A percentile compares a stretch with the other conserved stretches of the same genome.
These are phyloP conservation scores for Hypolimnas misippus DNA, from an alignment of 2,888 invertebrate genomes.

Conservation along the genomic window DNA sequence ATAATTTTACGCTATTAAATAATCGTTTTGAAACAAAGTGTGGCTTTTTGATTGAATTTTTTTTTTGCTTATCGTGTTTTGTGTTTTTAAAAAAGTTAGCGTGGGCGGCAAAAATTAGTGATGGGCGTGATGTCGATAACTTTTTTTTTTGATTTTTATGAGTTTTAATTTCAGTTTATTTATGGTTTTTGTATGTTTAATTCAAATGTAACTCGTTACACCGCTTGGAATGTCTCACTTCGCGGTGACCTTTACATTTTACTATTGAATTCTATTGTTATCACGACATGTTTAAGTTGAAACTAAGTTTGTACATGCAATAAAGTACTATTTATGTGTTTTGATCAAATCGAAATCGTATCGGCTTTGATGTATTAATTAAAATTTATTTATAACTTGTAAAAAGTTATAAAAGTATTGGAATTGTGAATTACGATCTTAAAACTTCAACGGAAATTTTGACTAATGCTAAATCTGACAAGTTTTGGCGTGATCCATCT, in stretches of 20 bases:
- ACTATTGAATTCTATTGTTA: conserved; percentile 6
- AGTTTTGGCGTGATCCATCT: too few species aligned
- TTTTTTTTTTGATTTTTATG: neutral
- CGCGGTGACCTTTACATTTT: conserved; percentile 6
- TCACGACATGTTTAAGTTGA: neutral
- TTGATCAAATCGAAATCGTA: too few species aligned
- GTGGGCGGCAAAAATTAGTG: conserved; percentile 54
- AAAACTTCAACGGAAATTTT: too few species aligned
- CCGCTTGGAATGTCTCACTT: conserved; percentile 5
- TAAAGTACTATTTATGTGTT: neutral
- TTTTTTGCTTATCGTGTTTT: neutral
- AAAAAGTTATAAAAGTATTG: too few species aligned
- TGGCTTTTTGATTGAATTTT: neutral
- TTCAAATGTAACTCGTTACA: neutral
- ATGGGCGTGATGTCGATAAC: conserved; percentile 42
- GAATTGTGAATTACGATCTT: too few species aligned
- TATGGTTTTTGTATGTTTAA: neutral
- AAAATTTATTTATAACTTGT: too few species aligned
- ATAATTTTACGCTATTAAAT: neutral
- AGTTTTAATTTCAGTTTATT: neutral
- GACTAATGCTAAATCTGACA: too few species aligned
- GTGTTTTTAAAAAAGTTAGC: conserved; percentile 48
- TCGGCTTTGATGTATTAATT: too few species aligned
- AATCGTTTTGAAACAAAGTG: too few species aligned
- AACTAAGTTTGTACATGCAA: neutral